A percentile compares a stretch with the other conserved stretches of the same genome.
Conservation (phyloP, 2,797 vertebrate species). For the Gorsachius magnificus region DNA sequence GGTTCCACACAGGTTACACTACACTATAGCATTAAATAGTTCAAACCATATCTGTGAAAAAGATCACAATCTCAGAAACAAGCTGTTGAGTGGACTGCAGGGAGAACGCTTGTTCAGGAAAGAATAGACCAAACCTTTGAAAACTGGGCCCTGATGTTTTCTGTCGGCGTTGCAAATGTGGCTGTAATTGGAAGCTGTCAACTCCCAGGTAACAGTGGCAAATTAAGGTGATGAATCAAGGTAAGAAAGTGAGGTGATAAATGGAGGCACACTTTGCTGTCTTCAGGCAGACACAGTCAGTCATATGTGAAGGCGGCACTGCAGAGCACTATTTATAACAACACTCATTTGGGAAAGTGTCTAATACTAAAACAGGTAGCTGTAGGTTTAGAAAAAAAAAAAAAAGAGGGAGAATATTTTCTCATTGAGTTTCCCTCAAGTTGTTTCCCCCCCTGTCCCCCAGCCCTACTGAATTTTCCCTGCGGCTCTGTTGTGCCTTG, state of each 20-base stretch:
- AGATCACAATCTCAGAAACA: neutral
- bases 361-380: neutral
- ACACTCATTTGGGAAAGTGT: neutral
- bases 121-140: slow-evolving; percentile 10
- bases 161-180: slow-evolving; percentile 20
- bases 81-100: neutral
- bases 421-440: neutral
- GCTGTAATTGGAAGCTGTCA: slow-evolving; percentile 47
- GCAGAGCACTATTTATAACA: slow-evolving; percentile 46
- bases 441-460: neutral
- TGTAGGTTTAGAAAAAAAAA: neutral
- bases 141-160: neutral
- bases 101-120: slow-evolving; percentile 9
- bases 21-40: neutral
- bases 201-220: slow-evolving; percentile 13
- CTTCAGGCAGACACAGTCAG: slow-evolving; percentile 1
- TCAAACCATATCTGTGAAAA: neutral
- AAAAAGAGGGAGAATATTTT: neutral
- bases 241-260: slow-evolving; percentile 30
- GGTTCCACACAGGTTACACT: neutral
- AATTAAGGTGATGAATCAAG: slow-evolving; percentile 43
- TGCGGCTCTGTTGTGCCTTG: neutral
- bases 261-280: slow-evolving; percentile 18
- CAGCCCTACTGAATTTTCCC: neutral
- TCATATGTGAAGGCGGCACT: neutral